Percentiles rank a stretch among this genome's conserved stretches.
phyloP scores from a whole-genome alignment of 2,888 invertebrate genomes.

The Rhaphigaster nebulosa region DNA sequence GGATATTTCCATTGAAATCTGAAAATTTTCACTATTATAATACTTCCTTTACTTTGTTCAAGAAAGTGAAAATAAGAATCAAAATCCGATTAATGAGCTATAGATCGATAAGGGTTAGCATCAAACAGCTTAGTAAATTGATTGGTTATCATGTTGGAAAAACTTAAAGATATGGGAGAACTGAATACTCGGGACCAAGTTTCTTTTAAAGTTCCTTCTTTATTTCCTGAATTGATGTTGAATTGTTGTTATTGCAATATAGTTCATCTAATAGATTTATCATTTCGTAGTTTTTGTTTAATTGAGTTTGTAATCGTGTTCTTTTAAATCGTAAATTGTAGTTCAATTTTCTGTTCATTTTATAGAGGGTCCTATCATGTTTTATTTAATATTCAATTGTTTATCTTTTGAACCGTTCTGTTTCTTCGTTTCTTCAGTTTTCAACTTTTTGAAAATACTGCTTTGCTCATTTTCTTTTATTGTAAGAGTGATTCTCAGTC shows the following conservation, averaged over 20 bases:
- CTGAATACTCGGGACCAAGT: background rate
- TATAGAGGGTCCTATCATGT: background rate
- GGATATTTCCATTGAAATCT: too few relatives aligned
- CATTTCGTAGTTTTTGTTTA: background rate
- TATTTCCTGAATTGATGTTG: too few relatives aligned
- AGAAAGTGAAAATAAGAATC: too few relatives aligned
- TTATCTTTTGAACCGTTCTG: background rate
- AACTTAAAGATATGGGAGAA: background rate
- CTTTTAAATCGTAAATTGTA: background rate
- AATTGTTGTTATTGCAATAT: background rate
- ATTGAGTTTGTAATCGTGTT: background rate
- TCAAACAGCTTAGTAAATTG: background rate
- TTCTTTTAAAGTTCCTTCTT: too few relatives aligned
- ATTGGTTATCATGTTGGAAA: background rate
- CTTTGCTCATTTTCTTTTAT: conserved; percentile 6
- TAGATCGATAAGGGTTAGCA: background rate
- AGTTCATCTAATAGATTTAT: background rate
- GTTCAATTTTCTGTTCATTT: background rate
- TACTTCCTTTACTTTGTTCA: too few relatives aligned
- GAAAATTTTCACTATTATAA: too few relatives aligned
- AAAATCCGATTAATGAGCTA: background rate
- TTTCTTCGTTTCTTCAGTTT: background rate
- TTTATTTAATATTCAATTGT: background rate
- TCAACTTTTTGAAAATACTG: background rate
- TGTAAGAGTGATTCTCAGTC: background rate